phyloP scores from a whole-genome alignment of 2,113 vertebrate species.

The Oncorhynchus kisutch region DNA sequence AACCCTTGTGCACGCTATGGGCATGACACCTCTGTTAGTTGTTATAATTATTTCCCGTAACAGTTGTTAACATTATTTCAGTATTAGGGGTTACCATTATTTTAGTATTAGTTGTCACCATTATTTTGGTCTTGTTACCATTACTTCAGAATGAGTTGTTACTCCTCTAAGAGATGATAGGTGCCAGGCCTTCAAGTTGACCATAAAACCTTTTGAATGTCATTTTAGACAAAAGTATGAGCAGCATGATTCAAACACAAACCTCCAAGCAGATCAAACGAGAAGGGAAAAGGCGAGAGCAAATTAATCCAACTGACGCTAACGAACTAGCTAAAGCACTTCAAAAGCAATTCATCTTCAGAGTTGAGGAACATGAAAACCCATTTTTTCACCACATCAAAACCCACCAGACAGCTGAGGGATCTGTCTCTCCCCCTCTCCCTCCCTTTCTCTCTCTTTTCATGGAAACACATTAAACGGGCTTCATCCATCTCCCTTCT shows the following conservation, averaged over 20 bases:
- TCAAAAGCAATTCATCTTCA: conserved; percentile 70
- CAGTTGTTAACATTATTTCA: too few relatives aligned
- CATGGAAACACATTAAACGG: conserved; percentile 5
- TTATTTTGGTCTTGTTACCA: too few relatives aligned
- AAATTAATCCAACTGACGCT: conserved; percentile 63
- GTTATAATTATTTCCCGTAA: too few relatives aligned
- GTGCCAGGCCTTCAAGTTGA: conserved; percentile 12
- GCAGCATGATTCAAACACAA: conserved; percentile 46
- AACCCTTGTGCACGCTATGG: too few relatives aligned
- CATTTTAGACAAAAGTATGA: conserved; percentile 48
- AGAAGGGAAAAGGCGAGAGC: conserved; percentile 24
- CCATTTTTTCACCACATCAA: conserved; percentile 63
- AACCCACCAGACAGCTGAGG: conserved; percentile 55
- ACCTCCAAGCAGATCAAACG: conserved; percentile 54
- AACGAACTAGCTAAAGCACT: conserved; percentile 65
- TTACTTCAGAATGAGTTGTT: too few relatives aligned
- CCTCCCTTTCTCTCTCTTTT: conserved; percentile 30
- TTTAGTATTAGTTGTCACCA: too few relatives aligned
- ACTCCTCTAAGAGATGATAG: conserved; percentile 31
- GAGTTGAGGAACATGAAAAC: conserved; percentile 71
- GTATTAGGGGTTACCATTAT: too few relatives aligned
- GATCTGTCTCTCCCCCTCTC: conserved; percentile 43
- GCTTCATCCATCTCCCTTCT: neutral
- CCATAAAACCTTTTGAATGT: conserved; percentile 2
- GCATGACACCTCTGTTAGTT: too few relatives aligned